Conservation (phyloP, 2,113 vertebrate genomes). For the Nesogale talazaci region DNA sequence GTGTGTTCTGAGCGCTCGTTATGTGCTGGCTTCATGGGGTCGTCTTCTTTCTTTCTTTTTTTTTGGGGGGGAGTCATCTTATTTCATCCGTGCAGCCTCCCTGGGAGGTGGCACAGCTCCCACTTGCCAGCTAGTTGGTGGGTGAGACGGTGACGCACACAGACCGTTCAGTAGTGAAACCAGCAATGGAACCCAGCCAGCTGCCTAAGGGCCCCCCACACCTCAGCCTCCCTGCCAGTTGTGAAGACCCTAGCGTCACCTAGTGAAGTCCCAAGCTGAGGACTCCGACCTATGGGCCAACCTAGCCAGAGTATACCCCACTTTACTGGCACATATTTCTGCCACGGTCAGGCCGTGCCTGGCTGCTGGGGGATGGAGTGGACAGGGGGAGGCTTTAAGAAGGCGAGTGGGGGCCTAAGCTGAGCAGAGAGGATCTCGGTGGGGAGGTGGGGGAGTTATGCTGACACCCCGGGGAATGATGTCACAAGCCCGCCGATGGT, state of each 20-base stretch:
- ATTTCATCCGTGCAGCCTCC: background rate
- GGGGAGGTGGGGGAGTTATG: background rate
- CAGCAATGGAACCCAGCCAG: background rate
- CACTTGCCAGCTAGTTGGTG: background rate
- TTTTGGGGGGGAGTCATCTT: too few relatives aligned
- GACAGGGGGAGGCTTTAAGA: background rate
- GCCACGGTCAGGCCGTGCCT: background rate
- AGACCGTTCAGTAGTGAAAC: background rate
- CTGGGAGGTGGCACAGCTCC: background rate
- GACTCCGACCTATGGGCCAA: background rate
- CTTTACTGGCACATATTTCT: background rate
- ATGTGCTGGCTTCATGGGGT: background rate
- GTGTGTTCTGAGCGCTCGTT: constrained; percentile 13
- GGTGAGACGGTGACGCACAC: too few relatives aligned
- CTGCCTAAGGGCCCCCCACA: too few relatives aligned
- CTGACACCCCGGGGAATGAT: background rate
- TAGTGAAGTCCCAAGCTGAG: too few relatives aligned
- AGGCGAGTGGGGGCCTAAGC: background rate
- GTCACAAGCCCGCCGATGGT: background rate
- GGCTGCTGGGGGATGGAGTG: background rate
- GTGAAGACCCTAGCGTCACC: background rate
- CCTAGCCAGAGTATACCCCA: background rate
- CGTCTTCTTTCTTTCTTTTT: too few relatives aligned
- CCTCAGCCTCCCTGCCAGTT: background rate
- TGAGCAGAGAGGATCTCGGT: background rate